Base-by-base conservation (phyloP, 1,140 invertebrate genomes). In the Drosophila paulistorum region DNA sequence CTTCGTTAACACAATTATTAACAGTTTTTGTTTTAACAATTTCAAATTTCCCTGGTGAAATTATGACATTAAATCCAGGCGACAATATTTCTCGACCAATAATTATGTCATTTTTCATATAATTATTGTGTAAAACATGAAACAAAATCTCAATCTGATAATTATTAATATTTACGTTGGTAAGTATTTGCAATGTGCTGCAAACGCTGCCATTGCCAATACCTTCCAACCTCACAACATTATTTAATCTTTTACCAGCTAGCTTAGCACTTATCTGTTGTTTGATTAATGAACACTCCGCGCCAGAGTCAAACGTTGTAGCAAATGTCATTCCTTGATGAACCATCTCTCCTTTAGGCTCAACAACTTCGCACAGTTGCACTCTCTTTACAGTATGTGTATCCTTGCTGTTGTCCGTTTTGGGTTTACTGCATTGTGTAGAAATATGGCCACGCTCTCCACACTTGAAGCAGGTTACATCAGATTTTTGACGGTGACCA, bases 81-180 rank as follows among this genome's bases (percentile, higher is more conserved):
- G 33, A 61, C 45, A 70, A 39, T 42, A 66, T 51, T 70, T 74
- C 72, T 69, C 72, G 72, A 61, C 68, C 58, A 64, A 75, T 58
- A 55, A 61, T 20, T 45, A 75, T 67, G 33, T 76, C 68, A 64
- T 76, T 76, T 23, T 60, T 51, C 59, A 71, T 54, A 66, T 75
- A n/a, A 9, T 61, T 30, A 61, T 68, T 41, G 14, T 51, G 37
- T 4, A 75, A 59, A 41, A 65, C 72, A 68, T 75, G 68, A 30
- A 75, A 75, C 61, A 76, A 63, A 2, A 76, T 35, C 30, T 76
- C 74, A 62, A 76, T 64, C 45, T 20, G 55, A 54, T 76, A 45
- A 23, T 67, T 6, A 41, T 63, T 17, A 39, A 60, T 60, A 17
- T 11, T 20, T 48, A 63, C 41, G 17, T 45, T 42, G 17, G 14